Evolutionary conservation across 2,797 vertebrate species (phyloP).

Genomic region (Muscicapa striata): DNA sequence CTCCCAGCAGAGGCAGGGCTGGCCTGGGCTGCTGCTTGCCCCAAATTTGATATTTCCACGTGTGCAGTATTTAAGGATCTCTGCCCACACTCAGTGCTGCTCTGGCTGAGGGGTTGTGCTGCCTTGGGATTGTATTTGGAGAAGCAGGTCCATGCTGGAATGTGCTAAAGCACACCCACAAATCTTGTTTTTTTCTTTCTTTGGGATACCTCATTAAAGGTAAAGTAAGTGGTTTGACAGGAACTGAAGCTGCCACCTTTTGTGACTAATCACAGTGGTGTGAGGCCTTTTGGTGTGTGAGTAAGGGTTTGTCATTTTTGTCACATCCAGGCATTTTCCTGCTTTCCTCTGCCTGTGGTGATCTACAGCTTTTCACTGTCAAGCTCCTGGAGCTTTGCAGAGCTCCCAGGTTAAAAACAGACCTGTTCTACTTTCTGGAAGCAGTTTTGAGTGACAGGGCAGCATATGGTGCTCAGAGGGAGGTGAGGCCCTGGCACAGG

Average conservation of each 20-base stretch:
- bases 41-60: rapidly evolving
- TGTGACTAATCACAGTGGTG: background rate
- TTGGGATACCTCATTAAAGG: background rate
- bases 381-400: background rate
- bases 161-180: background rate
- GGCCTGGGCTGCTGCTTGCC: background rate
- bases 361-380: background rate
- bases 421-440: background rate
- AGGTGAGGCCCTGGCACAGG: background rate
- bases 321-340: background rate
- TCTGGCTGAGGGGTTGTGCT: background rate
- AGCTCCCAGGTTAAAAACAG: background rate
- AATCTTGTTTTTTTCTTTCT: background rate
- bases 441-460: background rate
- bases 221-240: background rate
- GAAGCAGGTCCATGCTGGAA: background rate
- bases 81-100: background rate
- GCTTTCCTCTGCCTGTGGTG: background rate
- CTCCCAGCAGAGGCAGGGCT: background rate
- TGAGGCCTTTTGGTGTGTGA: background rate
- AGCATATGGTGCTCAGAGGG: background rate
- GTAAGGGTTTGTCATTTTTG: background rate
- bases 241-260: background rate
- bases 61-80: background rate
- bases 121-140: background rate